A percentile compares a stretch with the other conserved stretches of the same genome.
phyloP scores from a whole-genome alignment of 2,797 vertebrate species.

The Ptychobarbus kaznakovi region DNA sequence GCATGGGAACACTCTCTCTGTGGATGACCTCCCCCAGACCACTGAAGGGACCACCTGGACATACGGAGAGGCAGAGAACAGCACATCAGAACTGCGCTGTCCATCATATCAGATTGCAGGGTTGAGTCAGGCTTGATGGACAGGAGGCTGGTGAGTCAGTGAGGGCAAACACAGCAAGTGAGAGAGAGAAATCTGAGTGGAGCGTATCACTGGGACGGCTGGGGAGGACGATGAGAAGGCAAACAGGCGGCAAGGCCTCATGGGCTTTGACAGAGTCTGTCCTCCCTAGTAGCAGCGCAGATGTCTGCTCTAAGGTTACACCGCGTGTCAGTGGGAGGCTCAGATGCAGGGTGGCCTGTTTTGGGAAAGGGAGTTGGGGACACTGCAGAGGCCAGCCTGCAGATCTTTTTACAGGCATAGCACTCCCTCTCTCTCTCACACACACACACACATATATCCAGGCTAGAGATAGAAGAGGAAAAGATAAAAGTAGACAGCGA shows the following conservation, averaged over 20 bases:
- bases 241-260: constrained; percentile 42
- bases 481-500: constrained; percentile 34
- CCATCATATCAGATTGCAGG: constrained; percentile 18
- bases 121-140: constrained; percentile 32
- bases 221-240: constrained; percentile 42
- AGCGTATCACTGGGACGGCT: constrained; percentile 20
- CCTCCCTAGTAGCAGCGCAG: constrained; percentile 51
- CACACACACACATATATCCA: background rate
- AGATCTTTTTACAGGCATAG: constrained; percentile 51
- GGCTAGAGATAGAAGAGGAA: constrained; percentile 26
- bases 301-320: constrained; percentile 58
- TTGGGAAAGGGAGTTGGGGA: constrained; percentile 48
- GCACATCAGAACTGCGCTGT: background rate
- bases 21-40: constrained; percentile 96
- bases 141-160: constrained; percentile 27
- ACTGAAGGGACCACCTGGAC: constrained; percentile 93
- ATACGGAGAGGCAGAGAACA: constrained; percentile 14
- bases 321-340: constrained; percentile 40
- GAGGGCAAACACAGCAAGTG: constrained; percentile 19
- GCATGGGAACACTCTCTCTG: constrained; percentile 97
- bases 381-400: constrained; percentile 49
- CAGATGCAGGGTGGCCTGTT: constrained; percentile 51
- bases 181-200: constrained; percentile 26
- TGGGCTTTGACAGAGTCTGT: constrained; percentile 49
- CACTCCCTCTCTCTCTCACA: background rate